Base-by-base conservation (phyloP, 2,888 invertebrate genomes). In the Drosophila peninsularis region DNA sequence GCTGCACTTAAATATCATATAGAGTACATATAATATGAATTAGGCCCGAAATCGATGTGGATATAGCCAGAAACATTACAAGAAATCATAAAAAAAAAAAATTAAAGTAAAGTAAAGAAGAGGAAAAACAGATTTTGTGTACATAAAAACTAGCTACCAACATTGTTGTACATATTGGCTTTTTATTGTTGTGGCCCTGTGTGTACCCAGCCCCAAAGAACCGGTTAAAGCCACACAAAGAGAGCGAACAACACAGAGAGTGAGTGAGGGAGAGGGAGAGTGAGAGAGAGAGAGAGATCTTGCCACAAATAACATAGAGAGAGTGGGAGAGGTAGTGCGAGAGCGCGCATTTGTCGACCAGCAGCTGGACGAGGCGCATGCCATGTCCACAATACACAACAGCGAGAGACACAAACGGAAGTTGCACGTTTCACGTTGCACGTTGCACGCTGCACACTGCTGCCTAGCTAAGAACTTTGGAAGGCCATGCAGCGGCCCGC, bases 351-450 rank as follows among this genome's bases (percentile, higher is more conserved):
- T 60, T 54, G 45, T 58, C 47, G 67, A 60, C 5, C 67, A 67
- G 62, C 75, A 67, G 75, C 76, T 75, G 67, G 67, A 57, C 61
- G 42, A 67, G 65, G 62, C 75, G 66, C 75, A 71, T 75, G 75
- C 75, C 74, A 74, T 55, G 42, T 75, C 71, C 61, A 75, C 53
- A 24, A 36, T 11, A 70, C 14, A 27, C n/a, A 14, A 52, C 57
- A 37, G 2, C 24, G 4, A 45, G 27, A 58, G 61, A 32, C 61
- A 62, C 74, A 74, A 84, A 84, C 85, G 85, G 82, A 82, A 84
- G 82, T 82, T 70, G 69, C 69, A 69, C 74, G 63, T 77, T 67
- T 54, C 73, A 49, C 27, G 80, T 74, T 69, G 63, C 64, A 49
- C 49, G 80, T 71, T 67, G 63, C 64, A 64, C 67, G 58, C 42